phyloP scores from a whole-genome alignment of 2,113 vertebrate genomes.

The Symphodus melops region DNA sequence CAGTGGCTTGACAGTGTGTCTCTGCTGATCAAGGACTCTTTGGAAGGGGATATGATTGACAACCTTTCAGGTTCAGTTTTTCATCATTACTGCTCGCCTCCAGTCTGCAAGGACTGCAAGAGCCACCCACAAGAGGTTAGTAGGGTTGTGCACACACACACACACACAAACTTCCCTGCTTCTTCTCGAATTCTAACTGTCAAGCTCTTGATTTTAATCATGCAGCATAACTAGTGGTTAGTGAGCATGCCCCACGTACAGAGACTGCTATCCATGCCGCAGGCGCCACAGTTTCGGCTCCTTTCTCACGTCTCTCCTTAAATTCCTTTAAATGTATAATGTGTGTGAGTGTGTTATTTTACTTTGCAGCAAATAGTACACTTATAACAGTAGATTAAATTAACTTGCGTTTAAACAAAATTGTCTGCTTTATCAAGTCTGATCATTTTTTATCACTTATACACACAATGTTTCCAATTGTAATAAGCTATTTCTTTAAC shows the following conservation, averaged over 20 bases:
- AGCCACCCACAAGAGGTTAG: constrained; percentile 91
- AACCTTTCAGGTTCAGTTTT: constrained; percentile 98
- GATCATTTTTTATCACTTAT: too few species aligned
- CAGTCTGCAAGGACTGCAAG: constrained; percentile 89
- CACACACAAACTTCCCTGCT: not conserved
- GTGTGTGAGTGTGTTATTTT: not conserved
- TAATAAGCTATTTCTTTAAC: too few species aligned
- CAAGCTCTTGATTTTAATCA: not conserved
- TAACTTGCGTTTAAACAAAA: too few species aligned
- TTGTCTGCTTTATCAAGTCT: too few species aligned
- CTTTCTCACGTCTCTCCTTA: too few species aligned
- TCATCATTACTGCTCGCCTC: constrained; percentile 94
- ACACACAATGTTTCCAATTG: too few species aligned
- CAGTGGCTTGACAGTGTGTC: constrained; percentile 99
- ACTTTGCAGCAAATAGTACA: not conserved
- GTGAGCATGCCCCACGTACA: too few species aligned
- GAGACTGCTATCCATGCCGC: too few species aligned
- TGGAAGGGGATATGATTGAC: constrained; percentile 98
- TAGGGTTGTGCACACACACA: not conserved
- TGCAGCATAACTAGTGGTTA: too few species aligned
- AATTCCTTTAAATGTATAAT: too few species aligned
- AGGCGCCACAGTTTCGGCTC: too few species aligned
- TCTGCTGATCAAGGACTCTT: constrained; percentile 98
- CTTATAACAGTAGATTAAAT: not conserved
- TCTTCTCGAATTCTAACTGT: not conserved